phyloP scores from a whole-genome alignment of 2,797 vertebrate genomes.

The Sphaeramia orbicularis region DNA sequence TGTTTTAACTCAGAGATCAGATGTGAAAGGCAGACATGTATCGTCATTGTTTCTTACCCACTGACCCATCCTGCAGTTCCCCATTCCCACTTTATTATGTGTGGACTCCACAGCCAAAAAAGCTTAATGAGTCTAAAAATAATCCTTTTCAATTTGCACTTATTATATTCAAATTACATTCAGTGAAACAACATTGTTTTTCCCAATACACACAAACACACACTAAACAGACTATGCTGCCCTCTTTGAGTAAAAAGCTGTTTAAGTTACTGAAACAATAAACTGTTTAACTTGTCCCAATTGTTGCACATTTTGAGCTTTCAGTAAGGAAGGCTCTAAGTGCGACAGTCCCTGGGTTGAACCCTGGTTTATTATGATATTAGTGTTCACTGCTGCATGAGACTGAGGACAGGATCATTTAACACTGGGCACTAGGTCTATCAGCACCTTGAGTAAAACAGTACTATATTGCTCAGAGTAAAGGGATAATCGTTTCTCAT shows the following conservation, averaged over 20 bases:
- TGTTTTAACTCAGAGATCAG: conserved; percentile 33
- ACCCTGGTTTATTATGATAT: conserved; percentile 39
- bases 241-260: conserved; percentile 5
- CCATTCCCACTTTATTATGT: conserved; percentile 20
- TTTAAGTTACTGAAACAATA: neutral
- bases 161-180: conserved; percentile 45
- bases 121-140: conserved; percentile 68
- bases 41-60: conserved; percentile 28
- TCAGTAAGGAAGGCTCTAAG: neutral
- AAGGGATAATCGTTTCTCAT: conserved; percentile 38
- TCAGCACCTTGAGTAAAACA: conserved; percentile 55
- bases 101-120: conserved; percentile 33
- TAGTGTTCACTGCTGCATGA: conserved; percentile 54
- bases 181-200: conserved; percentile 54
- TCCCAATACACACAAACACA: conserved; percentile 9
- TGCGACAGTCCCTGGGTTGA: conserved; percentile 22
- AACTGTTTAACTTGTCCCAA: conserved; percentile 2
- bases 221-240: conserved; percentile 2
- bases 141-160: conserved; percentile 47
- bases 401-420: conserved; percentile 62
- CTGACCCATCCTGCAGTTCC: neutral
- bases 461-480: conserved; percentile 26
- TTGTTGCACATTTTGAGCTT: neutral
- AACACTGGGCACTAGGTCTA: conserved; percentile 46
- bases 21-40: conserved; percentile 24